Evolutionary conservation across 2,113 vertebrate species (phyloP), one percentile per base, ranked within the genome.

Genomic region (Recurvirostra avosetta): DNA sequence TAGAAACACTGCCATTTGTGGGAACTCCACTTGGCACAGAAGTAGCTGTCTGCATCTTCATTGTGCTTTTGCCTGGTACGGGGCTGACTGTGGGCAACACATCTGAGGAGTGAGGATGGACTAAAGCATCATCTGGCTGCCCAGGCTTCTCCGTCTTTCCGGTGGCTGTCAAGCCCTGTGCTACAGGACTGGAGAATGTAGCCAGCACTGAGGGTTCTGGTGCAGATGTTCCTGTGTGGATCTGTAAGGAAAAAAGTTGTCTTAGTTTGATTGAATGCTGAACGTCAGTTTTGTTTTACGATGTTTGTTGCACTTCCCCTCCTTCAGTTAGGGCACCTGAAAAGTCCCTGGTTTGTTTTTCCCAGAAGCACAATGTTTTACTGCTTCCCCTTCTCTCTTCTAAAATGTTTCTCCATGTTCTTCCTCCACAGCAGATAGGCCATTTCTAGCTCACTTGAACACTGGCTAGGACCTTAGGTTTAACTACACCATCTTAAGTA

Each of bases 101-200:
- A 23, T 96, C 89, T 15, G 93, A 86, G n/a, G 80, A 61, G 56
- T 75, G 87, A 67, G 92, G 70, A 8, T 77, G 97, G 77, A 53
- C 18, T 25, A 75, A 91, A 58, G 91, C 62, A 86, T 58, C 95
- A 53, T 61, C 97, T 22, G 72, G 45, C 87, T 88, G 88, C 67
- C 49, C 90, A 49, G 94, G 75, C 84, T 87, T 94, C 90, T 98
- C 98, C 2, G 92, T 74, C 68, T 97, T 98, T 77, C 95, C 97
- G 40, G 97, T 76, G 65, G 96, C 77, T 62, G 95, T 68, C 78
- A 98, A 92, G 19, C 95, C 82, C 53, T 97, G 92, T 3, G 94
- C 63, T 40, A 84, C 70, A 47, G 95, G 95, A 55, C 85, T 92
- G 92, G 95, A 94, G 93, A 91, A 77, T 0, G 96, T 95, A 36